Percentiles rank a stretch among this genome's conserved stretches.
phyloP scores from a whole-genome alignment of 2,888 invertebrate species.

The Epirrhoe alternata region DNA sequence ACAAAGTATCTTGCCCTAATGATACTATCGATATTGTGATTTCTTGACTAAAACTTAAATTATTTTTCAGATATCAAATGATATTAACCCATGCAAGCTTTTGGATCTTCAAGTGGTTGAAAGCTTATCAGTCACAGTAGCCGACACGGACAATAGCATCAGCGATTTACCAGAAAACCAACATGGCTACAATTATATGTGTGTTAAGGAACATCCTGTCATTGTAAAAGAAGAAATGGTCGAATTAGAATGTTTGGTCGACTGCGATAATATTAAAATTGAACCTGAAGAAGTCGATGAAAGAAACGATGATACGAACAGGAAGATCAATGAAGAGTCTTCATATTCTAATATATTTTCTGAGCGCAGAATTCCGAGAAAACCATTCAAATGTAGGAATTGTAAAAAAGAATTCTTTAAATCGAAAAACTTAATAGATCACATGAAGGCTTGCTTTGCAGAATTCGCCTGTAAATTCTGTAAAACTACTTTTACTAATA shows the following conservation, averaged over 20 bases:
- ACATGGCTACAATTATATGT: slow-evolving; percentile 9
- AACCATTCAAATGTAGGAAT: not conserved
- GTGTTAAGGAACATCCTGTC: slow-evolving; percentile 1
- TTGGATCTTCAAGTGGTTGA: slow-evolving; percentile 5
- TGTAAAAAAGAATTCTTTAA: not conserved
- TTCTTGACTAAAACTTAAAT: too few species aligned
- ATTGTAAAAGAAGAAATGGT: slow-evolving; percentile 7
- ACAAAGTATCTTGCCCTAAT: too few species aligned
- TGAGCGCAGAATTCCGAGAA: not conserved
- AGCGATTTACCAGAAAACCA: not conserved
- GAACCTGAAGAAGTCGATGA: not conserved
- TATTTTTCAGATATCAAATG: slow-evolving; percentile 5
- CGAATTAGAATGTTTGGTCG: too few species aligned
- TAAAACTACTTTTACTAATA: not conserved
- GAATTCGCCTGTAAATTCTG: not conserved
- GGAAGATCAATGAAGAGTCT: not conserved
- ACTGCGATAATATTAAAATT: not conserved
- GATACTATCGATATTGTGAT: too few species aligned
- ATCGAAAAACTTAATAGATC: not conserved
- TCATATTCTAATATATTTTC: not conserved
- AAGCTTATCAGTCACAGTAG: slow-evolving; percentile 8
- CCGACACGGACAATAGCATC: not conserved
- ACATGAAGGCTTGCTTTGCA: not conserved
- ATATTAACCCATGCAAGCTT: not conserved
- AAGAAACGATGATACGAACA: not conserved